These are phyloP conservation scores for Oscheius sp. DNA, from an alignment of 1,140 invertebrate genomes.

Conservation along the genomic window DNA sequence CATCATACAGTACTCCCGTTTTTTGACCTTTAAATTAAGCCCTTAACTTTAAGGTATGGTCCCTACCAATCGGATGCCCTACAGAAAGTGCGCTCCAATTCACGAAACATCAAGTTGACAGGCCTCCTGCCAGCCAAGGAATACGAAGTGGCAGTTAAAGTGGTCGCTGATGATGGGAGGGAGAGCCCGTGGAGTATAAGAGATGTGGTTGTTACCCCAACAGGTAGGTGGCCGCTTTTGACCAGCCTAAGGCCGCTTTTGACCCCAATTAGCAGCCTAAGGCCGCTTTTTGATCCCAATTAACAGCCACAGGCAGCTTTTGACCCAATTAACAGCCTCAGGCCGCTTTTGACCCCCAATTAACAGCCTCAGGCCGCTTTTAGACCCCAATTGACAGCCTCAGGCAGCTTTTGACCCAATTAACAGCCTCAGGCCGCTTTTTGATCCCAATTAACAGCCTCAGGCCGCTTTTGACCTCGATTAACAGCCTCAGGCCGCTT, in stretches of 20 bases:
- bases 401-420: too few species aligned
- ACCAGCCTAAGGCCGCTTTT: not conserved
- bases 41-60: constrained; percentile 26
- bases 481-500: too few species aligned
- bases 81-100: constrained; percentile 35
- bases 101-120: constrained; percentile 21
- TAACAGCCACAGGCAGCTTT: too few species aligned
- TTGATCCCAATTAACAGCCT: too few species aligned
- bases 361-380: too few species aligned
- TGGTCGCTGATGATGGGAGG: constrained; percentile 36
- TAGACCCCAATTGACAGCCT: too few species aligned
- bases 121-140: constrained; percentile 32
- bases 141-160: constrained; percentile 41
- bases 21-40: not conserved
- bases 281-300: too few species aligned
- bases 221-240: constrained; percentile 13
- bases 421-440: too few species aligned
- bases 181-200: constrained; percentile 44
- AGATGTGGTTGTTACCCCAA: constrained; percentile 34
- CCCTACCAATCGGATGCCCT: constrained; percentile 30
- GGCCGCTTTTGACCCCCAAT: too few species aligned
- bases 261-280: too few species aligned
- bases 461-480: too few species aligned
- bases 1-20: constrained; percentile 38
- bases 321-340: too few species aligned